Percentiles rank a stretch among this genome's conserved stretches.
Evolutionary conservation across 1,140 invertebrate genomes (phyloP).

Genomic region (Rhopalosiphum maidis): DNA sequence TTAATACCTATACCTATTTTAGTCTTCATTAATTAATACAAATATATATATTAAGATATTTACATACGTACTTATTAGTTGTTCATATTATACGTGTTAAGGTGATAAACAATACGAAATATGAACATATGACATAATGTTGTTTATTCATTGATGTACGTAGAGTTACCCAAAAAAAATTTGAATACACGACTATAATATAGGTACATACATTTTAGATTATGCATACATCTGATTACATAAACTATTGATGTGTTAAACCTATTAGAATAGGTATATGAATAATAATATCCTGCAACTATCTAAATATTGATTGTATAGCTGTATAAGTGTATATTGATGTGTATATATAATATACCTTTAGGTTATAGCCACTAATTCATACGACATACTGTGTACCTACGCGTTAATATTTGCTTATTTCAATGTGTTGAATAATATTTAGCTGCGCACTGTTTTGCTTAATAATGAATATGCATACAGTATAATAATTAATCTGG

Average conservation of each 20-base stretch:
- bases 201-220: not conserved
- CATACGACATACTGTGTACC: not conserved
- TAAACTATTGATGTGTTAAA: not conserved
- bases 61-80: too few relatives aligned
- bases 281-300: not conserved
- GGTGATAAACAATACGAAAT: too few relatives aligned
- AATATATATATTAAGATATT: too few relatives aligned
- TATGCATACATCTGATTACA: not conserved
- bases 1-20: too few relatives aligned
- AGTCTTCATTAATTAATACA: too few relatives aligned
- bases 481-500: not conserved
- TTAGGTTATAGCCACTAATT: not conserved
- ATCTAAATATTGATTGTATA: conserved; percentile 3
- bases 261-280: not conserved
- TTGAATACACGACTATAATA: not conserved
- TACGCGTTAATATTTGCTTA: not conserved
- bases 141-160: not conserved
- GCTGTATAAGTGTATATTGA: not conserved
- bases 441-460: not conserved
- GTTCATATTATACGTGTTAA: too few relatives aligned
- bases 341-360: not conserved
- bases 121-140: not conserved
- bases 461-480: not conserved
- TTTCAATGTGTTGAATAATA: not conserved
- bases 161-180: not conserved